A percentile compares a stretch with the other conserved stretches of the same genome.
Evolutionary conservation across 2,113 vertebrate genomes (phyloP).

Genomic region (Tetraodon nigroviridis): DNA sequence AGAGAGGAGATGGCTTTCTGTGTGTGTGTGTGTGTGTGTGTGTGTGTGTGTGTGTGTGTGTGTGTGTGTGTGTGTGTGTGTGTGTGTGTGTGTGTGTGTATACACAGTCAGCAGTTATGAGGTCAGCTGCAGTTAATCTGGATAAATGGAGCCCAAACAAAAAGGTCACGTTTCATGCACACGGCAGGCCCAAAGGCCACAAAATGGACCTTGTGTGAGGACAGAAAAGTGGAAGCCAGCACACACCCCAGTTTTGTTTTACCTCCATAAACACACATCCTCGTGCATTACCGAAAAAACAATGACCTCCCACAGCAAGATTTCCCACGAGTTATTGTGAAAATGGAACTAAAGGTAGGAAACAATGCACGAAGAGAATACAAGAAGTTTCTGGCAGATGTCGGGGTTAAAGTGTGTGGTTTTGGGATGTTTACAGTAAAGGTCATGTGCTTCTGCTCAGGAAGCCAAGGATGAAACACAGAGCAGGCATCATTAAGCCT

Average conservation of each 20-base stretch:
- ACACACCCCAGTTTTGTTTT: not conserved
- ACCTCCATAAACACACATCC: slow-evolving; percentile 14
- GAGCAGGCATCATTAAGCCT: slow-evolving; percentile 65
- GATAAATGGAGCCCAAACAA: slow-evolving; percentile 44
- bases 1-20: slow-evolving; percentile 45
- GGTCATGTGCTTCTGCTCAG: slow-evolving; percentile 46
- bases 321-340: slow-evolving; percentile 79
- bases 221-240: not conserved
- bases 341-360: slow-evolving; percentile 84
- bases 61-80: slow-evolving; percentile 50
- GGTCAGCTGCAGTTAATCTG: slow-evolving; percentile 46
- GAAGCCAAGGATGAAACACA: slow-evolving; percentile 59
- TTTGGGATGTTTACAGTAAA: slow-evolving; percentile 25
- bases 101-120: slow-evolving; percentile 42
- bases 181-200: slow-evolving; percentile 4
- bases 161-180: slow-evolving; percentile 39
- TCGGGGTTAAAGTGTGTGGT: slow-evolving; percentile 34
- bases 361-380: slow-evolving; percentile 69
- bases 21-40: slow-evolving; percentile 47
- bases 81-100: slow-evolving; percentile 44
- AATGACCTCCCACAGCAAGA: slow-evolving; percentile 45
- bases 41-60: slow-evolving; percentile 48
- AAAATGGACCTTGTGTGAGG: not conserved
- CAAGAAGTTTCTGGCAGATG: slow-evolving; percentile 23
- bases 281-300: slow-evolving; percentile 13